A percentile compares a stretch with the other conserved stretches of the same genome.
Conservation (phyloP, 2,113 vertebrate genomes). For the Tetraodon nigroviridis region DNA sequence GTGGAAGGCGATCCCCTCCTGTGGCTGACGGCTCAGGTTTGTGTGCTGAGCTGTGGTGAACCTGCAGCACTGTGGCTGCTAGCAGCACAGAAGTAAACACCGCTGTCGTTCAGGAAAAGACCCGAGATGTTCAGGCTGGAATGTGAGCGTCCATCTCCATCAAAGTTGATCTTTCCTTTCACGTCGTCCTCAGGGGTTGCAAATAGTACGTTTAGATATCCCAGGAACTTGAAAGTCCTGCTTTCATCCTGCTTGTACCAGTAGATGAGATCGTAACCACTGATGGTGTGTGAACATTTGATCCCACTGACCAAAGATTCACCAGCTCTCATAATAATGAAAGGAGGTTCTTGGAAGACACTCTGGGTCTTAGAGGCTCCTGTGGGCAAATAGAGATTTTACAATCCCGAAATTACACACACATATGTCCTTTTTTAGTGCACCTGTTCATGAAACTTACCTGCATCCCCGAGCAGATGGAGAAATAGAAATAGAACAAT, state of each 20-base stretch:
- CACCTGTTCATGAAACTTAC: too few relatives aligned
- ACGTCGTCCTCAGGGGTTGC: constrained; percentile 21
- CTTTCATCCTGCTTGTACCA: constrained; percentile 48
- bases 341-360: background rate
- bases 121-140: background rate
- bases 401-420: too few relatives aligned
- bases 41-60: background rate
- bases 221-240: constrained; percentile 32
- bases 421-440: too few relatives aligned
- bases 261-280: constrained; percentile 7
- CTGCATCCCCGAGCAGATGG: too few relatives aligned
- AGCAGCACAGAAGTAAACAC: constrained; percentile 40
- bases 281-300: constrained; percentile 39
- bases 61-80: constrained; percentile 36
- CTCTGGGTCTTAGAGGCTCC: too few relatives aligned
- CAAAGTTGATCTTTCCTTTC: background rate
- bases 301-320: background rate
- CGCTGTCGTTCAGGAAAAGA: constrained; percentile 16
- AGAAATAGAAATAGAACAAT: too few relatives aligned
- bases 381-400: too few relatives aligned
- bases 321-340: background rate
- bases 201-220: constrained; percentile 4
- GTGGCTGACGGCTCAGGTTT: background rate
- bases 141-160: background rate
- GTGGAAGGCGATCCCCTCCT: too few relatives aligned